These are phyloP conservation scores for Enoplosus armatus DNA, from an alignment of 2,797 vertebrate genomes.

Conservation along the genomic window DNA sequence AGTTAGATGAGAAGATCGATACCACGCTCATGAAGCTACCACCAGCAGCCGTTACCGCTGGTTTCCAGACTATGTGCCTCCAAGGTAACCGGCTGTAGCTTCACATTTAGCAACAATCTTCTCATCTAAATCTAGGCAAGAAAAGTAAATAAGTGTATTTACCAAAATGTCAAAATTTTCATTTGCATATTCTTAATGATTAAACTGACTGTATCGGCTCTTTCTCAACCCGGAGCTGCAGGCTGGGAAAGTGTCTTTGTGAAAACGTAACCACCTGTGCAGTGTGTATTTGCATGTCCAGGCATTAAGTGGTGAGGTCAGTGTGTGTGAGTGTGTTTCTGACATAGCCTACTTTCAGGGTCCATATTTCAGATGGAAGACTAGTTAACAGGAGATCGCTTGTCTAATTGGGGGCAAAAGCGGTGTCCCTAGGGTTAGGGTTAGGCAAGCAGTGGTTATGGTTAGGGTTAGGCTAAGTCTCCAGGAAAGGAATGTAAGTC, in stretches of 20 bases:
- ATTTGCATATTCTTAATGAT: neutral
- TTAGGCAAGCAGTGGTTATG: no score
- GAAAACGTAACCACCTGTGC: neutral
- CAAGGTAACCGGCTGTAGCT: neutral
- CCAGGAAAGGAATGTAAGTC: no score
- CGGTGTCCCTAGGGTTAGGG: no score
- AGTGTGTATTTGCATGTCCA: conserved; percentile 12
- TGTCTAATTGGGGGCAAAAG: no score
- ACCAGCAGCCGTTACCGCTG: no score
- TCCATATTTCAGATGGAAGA: no score
- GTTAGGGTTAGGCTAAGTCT: no score
- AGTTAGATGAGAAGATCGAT: neutral
- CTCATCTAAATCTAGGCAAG: neutral
- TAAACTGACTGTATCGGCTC: conserved; percentile 10
- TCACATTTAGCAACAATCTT: neutral
- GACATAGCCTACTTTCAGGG: no score
- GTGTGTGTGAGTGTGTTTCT: neutral
- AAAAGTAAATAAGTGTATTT: neutral
- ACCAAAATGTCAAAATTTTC: neutral
- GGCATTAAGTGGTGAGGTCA: conserved; percentile 3
- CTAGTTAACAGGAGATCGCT: no score
- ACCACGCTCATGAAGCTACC: no score
- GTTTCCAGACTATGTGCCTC: no score
- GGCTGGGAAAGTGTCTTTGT: neutral
- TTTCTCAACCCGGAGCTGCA: neutral